Conservation (phyloP, 2,113 vertebrate genomes). For the Pyxicephalus adspersus region DNA sequence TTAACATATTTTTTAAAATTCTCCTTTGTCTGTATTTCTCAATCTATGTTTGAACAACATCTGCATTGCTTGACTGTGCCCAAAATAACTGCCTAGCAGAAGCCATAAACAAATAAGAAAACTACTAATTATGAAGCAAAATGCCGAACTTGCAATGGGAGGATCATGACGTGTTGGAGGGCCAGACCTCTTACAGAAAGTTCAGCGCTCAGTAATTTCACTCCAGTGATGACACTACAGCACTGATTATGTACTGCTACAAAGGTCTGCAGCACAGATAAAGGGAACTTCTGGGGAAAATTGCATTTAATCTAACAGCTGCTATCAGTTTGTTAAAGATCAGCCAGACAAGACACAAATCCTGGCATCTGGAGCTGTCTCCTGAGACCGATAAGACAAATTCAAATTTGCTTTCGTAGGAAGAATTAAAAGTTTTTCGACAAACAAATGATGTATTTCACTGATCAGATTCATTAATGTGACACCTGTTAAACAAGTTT, state of each 20-base stretch:
- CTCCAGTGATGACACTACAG: constrained; percentile 11
- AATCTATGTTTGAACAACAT: too few relatives aligned
- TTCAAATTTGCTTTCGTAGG: constrained; percentile 20
- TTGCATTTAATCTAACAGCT: constrained; percentile 44
- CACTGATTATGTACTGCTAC: constrained; percentile 13
- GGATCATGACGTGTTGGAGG: not conserved
- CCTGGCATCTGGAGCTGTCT: not conserved
- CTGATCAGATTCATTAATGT: not conserved
- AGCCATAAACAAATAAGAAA: not conserved
- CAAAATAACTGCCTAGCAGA: too few relatives aligned
- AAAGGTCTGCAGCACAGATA: constrained; percentile 35
- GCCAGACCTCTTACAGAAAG: not conserved
- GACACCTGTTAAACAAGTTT: constrained; percentile 21
- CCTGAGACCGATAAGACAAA: constrained; percentile 8
- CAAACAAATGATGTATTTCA: not conserved
- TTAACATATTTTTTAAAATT: too few relatives aligned
- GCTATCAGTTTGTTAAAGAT: constrained; percentile 36
- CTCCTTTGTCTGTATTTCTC: too few relatives aligned
- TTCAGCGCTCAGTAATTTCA: not conserved
- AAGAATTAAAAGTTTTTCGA: not conserved
- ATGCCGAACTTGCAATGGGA: not conserved
- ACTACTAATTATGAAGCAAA: not conserved
- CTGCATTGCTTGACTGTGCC: too few relatives aligned
- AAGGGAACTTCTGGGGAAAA: constrained; percentile 48
- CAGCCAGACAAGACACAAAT: not conserved